Base-by-base conservation (phyloP, 2,888 invertebrate species). In the Xestia xanthographa region DNA sequence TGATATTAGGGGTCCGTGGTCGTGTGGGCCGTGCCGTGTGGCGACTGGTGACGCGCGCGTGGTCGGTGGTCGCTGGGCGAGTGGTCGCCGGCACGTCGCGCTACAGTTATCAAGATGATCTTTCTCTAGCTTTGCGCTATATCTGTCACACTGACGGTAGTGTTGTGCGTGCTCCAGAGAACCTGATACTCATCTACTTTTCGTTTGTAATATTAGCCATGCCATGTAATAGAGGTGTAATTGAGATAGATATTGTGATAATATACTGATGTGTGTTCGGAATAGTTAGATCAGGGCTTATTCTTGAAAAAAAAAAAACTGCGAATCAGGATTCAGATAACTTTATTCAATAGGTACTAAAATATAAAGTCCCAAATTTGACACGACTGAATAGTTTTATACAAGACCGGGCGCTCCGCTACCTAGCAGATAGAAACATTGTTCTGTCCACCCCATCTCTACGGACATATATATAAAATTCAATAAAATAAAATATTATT, bases 281-380 rank as follows among this genome's bases (percentile, higher is more conserved):
- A 34, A 69, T 38, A n/a, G 41, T 34, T 29, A 14, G 6, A 12
- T 22, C 17, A n/a, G 6, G 4, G 9, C 0, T 20, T 11, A 17
- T 5, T 22, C 8, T 12, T 34, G 20, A 0, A 14, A 41, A 71
- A 14, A 41, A 71, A 48, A 56, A 70, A 74, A 38, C 73, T 20
- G 48, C 43, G 22, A 50, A 50, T 80, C 72, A 85, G 87, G 87
- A 90, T 91, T 91, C 87, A 93, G 87, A 92, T 90, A 92, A 90
- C 88, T 94, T 94, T 95, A 94, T 93, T 94, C 86, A 88, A 90
- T 92, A 92, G 86, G 88, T 92, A 91, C 90, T 92, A 92, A 92
- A 91, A 92, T 92, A 93, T 90, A 92, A 89, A 92, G 92, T 92
- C 90, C 91, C 91, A 91, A 91, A 91, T 93, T 94, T 94, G 93